These are phyloP conservation scores for Heterodera schachtii DNA, from an alignment of 1,140 invertebrate genomes.

Conservation along the genomic window DNA sequence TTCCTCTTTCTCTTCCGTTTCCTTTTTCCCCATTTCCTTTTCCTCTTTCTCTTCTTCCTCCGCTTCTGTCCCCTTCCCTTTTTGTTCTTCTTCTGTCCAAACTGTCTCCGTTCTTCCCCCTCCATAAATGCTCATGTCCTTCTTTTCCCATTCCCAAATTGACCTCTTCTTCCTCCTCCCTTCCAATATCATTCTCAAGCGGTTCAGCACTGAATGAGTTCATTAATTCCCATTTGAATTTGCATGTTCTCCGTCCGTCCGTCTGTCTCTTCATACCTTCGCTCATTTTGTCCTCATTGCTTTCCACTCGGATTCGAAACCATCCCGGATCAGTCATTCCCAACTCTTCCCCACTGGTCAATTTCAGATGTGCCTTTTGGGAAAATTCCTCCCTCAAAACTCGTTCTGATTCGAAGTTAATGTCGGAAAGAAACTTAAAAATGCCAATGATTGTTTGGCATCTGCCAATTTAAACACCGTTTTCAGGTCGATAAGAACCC, in stretches of 20 bases:
- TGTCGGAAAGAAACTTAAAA: constrained; percentile 5
- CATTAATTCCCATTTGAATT: background rate
- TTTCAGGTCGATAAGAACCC: constrained; percentile 15
- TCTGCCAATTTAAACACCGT: constrained; percentile 6
- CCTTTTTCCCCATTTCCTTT: too few species aligned
- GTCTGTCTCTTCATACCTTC: background rate
- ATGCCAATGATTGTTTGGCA: background rate
- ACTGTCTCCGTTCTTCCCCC: background rate
- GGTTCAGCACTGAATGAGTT: constrained; percentile 13
- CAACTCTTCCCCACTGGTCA: constrained; percentile 22
- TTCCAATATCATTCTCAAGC: constrained; percentile 7
- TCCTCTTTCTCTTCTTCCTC: too few species aligned
- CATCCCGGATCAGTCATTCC: constrained; percentile 22
- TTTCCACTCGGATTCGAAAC: constrained; percentile 17
- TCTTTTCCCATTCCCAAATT: background rate
- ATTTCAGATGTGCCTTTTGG: background rate
- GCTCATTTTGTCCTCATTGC: background rate
- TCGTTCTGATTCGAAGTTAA: constrained; percentile 18
- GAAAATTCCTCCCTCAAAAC: constrained; percentile 12
- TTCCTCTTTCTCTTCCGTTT: too few species aligned
- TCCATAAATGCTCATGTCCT: constrained; percentile 1
- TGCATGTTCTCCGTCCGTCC: background rate
- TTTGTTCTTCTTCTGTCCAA: background rate
- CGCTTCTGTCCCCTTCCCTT: background rate
- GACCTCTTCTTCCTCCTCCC: background rate